These are phyloP conservation scores for Podilymbus podiceps DNA, from an alignment of 2,113 vertebrate species.

Conservation along the genomic window DNA sequence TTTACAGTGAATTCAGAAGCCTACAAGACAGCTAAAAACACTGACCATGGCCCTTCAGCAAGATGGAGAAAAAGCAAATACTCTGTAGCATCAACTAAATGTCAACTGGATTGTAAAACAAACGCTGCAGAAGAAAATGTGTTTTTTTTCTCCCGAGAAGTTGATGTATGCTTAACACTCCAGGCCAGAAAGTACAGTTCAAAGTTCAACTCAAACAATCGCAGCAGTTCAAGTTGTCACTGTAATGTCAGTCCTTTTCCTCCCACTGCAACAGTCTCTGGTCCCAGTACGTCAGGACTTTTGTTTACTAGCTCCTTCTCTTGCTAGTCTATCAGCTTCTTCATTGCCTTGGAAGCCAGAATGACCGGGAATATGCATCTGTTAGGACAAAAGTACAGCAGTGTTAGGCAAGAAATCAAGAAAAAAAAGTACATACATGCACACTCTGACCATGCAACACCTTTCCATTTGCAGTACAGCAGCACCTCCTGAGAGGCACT, in stretches of 20 bases:
- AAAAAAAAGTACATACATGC: not conserved
- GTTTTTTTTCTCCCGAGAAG: not conserved
- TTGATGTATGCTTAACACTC: not conserved
- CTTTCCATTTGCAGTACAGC: not conserved
- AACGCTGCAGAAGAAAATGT: not conserved
- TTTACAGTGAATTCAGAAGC: not conserved
- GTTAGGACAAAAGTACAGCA: not conserved
- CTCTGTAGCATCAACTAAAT: not conserved
- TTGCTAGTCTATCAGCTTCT: constrained; percentile 89
- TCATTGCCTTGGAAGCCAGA: constrained; percentile 91
- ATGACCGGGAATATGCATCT: constrained; percentile 93
- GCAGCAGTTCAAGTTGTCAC: not conserved
- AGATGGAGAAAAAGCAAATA: not conserved
- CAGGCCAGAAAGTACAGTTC: not conserved
- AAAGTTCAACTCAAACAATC: not conserved
- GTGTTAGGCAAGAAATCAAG: not conserved
- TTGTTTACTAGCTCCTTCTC: constrained; percentile 82
- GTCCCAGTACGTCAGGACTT: not conserved
- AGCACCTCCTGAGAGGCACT: not conserved
- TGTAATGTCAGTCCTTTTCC: not conserved
- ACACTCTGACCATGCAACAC: not conserved
- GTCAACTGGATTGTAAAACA: not conserved
- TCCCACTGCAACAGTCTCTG: not conserved
- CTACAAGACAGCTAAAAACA: not conserved
- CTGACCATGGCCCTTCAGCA: not conserved